Percentiles rank a stretch among this genome's conserved stretches.
These are phyloP conservation scores for Boloria selene DNA, from an alignment of 2,888 invertebrate species.

Conservation along the genomic window DNA sequence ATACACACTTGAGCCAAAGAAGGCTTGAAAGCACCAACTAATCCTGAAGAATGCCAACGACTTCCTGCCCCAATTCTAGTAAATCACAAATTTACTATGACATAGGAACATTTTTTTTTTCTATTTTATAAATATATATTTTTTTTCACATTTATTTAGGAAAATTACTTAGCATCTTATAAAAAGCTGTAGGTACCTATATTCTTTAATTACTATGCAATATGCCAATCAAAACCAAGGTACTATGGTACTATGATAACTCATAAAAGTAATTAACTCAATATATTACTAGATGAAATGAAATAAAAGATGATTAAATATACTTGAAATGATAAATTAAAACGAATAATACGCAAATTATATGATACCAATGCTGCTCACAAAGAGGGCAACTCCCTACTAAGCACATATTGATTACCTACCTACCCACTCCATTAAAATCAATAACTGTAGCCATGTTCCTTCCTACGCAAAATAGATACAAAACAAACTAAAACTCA, in stretches of 20 bases:
- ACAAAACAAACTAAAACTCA: not conserved
- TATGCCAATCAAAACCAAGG: too few species aligned
- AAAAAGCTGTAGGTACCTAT: not conserved
- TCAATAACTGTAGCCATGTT: conserved; percentile 6
- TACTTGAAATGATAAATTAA: too few species aligned
- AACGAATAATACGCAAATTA: too few species aligned
- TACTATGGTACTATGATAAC: too few species aligned
- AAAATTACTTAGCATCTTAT: not conserved
- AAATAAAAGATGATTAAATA: too few species aligned
- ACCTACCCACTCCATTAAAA: conserved; percentile 1
- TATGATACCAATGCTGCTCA: too few species aligned
- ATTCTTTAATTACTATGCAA: not conserved
- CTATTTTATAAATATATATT: not conserved
- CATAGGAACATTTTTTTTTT: not conserved
- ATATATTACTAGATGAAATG: too few species aligned
- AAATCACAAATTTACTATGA: conserved; percentile 24
- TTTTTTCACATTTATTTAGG: not conserved
- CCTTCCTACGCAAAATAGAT: conserved; percentile 7
- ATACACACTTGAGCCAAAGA: conserved; percentile 90
- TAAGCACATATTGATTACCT: not conserved
- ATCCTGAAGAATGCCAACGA: conserved; percentile 91
- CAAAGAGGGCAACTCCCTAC: too few species aligned
- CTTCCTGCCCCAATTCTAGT: conserved; percentile 89
- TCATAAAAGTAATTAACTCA: too few species aligned
- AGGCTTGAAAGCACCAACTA: conserved; percentile 93